Percentiles rank a stretch among this genome's conserved stretches.
phyloP scores from a whole-genome alignment of 1,140 invertebrate species.

The Zaprionus gabonicus region DNA sequence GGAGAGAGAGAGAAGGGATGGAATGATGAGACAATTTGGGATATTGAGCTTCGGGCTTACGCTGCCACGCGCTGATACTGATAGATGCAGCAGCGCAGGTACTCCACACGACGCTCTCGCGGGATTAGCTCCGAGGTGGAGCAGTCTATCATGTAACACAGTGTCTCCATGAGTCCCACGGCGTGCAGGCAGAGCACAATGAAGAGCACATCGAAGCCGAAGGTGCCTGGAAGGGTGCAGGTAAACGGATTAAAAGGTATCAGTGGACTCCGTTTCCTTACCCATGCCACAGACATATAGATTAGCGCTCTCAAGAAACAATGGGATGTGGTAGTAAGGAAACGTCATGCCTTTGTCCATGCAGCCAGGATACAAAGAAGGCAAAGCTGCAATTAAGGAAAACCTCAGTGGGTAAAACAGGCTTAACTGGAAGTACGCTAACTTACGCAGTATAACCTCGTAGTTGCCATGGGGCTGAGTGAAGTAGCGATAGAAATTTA shows the following conservation, averaged over 20 bases:
- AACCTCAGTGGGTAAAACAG: conserved; percentile 9
- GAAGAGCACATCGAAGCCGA: conserved; percentile 76
- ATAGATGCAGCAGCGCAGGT: conserved; percentile 70
- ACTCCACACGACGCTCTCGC: conserved; percentile 55
- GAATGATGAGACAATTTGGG: background rate
- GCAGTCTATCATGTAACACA: conserved; percentile 59
- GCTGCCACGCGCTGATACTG: conserved; percentile 67
- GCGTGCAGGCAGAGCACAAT: conserved; percentile 71
- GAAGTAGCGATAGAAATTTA: conserved; percentile 52
- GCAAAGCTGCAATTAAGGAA: conserved; percentile 50
- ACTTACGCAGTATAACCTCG: conserved; percentile 63
- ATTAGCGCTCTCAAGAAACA: conserved; percentile 54
- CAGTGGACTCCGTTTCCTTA: conserved; percentile 28
- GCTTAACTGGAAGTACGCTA: background rate
- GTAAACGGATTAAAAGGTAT: background rate
- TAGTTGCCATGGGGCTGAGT: conserved; percentile 31
- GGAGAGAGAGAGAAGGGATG: background rate
- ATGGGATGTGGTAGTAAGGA: conserved; percentile 70
- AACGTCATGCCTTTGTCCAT: conserved; percentile 63
- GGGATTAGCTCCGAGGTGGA: conserved; percentile 66
- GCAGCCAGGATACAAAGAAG: conserved; percentile 67
- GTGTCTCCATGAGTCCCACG: conserved; percentile 62
- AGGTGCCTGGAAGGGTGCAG: conserved; percentile 44
- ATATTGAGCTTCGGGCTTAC: conserved; percentile 21
- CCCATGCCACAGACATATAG: conserved; percentile 72